Conservation (phyloP, 2,888 invertebrate species). For the Magallana nippona region DNA sequence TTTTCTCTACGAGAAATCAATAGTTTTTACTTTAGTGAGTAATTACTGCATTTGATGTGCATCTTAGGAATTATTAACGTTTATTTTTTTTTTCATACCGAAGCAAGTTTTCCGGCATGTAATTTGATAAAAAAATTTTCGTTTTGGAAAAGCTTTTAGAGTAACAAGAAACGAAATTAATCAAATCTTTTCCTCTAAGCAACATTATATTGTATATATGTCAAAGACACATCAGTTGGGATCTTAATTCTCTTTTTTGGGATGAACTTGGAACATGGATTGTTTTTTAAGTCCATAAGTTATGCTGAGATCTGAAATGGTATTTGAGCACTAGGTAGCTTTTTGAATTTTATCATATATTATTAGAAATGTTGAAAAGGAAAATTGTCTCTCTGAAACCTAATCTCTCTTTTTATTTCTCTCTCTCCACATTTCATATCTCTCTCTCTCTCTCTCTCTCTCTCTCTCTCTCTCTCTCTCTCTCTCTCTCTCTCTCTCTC, state of each 20-base stretch:
- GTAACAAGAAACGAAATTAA: background rate
- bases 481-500: too few species aligned
- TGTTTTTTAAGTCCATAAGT: too few species aligned
- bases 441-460: too few species aligned
- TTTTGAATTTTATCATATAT: background rate
- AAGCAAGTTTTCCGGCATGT: background rate
- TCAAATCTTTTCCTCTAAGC: background rate
- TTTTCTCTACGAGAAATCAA: background rate
- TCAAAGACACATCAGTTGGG: background rate
- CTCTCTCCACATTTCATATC: too few species aligned
- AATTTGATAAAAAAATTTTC: background rate
- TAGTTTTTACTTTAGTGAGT: constrained; percentile 12
- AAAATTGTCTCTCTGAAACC: too few species aligned
- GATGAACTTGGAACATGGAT: too few species aligned
- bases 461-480: too few species aligned
- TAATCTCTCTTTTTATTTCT: too few species aligned
- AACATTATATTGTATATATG: background rate
- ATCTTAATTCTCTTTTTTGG: background rate
- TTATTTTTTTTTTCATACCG: background rate
- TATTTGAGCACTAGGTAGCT: background rate
- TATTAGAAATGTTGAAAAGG: too few species aligned
- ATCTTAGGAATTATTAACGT: background rate
- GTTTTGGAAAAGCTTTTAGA: background rate
- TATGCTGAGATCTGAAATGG: too few species aligned
- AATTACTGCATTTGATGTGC: constrained; percentile 30